These are phyloP conservation scores for Nibea albiflora DNA, from an alignment of 2,113 vertebrate species.

Conservation along the genomic window DNA sequence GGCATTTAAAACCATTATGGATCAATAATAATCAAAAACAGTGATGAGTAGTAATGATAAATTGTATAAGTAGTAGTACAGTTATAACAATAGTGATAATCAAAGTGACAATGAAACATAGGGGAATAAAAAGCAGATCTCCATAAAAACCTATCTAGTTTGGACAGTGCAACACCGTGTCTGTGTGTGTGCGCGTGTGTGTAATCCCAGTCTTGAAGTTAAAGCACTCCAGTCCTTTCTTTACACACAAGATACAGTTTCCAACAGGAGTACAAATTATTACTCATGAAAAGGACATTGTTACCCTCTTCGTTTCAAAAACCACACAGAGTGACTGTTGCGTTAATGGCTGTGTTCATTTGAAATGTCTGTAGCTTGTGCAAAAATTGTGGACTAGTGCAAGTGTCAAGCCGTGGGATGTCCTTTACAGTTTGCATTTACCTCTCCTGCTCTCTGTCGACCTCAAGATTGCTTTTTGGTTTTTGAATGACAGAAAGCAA, in stretches of 20 bases:
- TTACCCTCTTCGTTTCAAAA: conserved; percentile 61
- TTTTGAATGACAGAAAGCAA: conserved; percentile 85
- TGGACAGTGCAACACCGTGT: conserved; percentile 84
- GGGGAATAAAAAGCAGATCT: conserved; percentile 85
- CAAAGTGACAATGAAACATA: conserved; percentile 86
- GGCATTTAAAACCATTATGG: conserved; percentile 84
- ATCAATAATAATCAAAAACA: conserved; percentile 84
- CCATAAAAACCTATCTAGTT: conserved; percentile 83
- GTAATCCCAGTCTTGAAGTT: conserved; percentile 79
- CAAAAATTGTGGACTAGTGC: conserved; percentile 84
- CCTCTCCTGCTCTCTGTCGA: conserved; percentile 82
- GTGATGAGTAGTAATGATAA: conserved; percentile 85
- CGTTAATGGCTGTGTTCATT: conserved; percentile 74
- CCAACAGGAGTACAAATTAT: conserved; percentile 69
- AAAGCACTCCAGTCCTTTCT: conserved; percentile 78
- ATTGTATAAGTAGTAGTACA: conserved; percentile 86
- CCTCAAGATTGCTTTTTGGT: conserved; percentile 88
- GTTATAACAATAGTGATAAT: conserved; percentile 87
- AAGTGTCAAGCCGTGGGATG: conserved; percentile 82
- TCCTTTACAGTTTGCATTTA: conserved; percentile 84
- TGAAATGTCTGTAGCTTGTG: conserved; percentile 82
- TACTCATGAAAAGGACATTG: conserved; percentile 67
- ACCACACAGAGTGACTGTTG: conserved; percentile 67
- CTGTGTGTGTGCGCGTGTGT: conserved; percentile 61
- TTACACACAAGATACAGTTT: conserved; percentile 81